Base-by-base conservation (phyloP, 1,140 invertebrate genomes). In the Maniola jurtina region DNA sequence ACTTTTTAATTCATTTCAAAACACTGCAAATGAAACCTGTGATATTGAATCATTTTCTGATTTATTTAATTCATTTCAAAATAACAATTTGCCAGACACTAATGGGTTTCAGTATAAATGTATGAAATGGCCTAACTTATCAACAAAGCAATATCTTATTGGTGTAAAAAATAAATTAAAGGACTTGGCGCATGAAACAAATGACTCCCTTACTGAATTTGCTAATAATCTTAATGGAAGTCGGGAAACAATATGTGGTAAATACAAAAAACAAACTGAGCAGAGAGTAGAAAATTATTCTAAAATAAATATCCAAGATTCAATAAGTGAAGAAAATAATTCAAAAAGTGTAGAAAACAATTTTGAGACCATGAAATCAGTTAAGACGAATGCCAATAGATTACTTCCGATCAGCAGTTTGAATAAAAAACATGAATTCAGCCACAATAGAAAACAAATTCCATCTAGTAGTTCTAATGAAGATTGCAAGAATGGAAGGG, bases 11-110 rank as follows among this genome's bases (percentile, higher is more conserved):
- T 84, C 81, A 52, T 79, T 75, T 69, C 56, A 76, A 25, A 36
- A 72, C 48, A 15, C 57, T 34, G 58, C 66, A 55, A 7, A 66
- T 72, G 69, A 10, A 11, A 55, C 11, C 54, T 47, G 48, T 60
- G 50, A 71, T 73, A 71, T 84, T 55, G 73, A 82, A 58, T 61
- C 76, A 10, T 87, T 86, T 65, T 61, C 59, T 62, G 77, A 80
- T 59, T 75, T 88, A 64, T 34, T 84, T 25, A 54, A 63, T 14
- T 83, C 79, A 61, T 79, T 75, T 60, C 34, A 75, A 55, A 15
- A 61, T 55, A 57, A 60, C 8, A 5, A 36, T 15, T 40, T 64
- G 15, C 36, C 13, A 45, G 52, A 68, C 10, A 14, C 6, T 16
- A 52, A 61, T 38, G 33, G 57, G 38, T 36, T 25, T 42, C 10